phyloP scores from a whole-genome alignment of 1,140 invertebrate genomes.

The Achatina immaculata region DNA sequence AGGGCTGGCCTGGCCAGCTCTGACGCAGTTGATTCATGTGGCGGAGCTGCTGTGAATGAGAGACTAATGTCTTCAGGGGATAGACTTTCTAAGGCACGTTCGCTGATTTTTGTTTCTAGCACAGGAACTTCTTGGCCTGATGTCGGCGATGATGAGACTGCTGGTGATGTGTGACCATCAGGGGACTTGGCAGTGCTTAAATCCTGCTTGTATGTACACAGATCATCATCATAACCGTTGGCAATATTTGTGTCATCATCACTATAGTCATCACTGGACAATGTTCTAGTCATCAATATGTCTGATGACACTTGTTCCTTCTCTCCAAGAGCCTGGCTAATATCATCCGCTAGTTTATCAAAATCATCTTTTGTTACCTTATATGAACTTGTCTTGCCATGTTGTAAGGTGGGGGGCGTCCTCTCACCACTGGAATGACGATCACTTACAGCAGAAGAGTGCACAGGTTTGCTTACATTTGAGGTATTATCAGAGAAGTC shows the following conservation, averaged over 20 bases:
- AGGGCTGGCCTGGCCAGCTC: slow-evolving; percentile 46
- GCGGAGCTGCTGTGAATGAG: background rate
- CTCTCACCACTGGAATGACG: slow-evolving; percentile 4
- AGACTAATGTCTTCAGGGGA: slow-evolving; percentile 26
- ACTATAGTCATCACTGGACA: slow-evolving; percentile 53
- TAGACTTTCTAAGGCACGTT: slow-evolving; percentile 40
- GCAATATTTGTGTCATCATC: slow-evolving; percentile 60
- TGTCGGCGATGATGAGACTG: background rate
- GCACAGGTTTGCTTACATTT: background rate
- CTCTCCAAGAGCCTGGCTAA: slow-evolving; percentile 50
- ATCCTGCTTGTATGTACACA: slow-evolving; percentile 44
- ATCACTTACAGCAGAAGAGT: background rate
- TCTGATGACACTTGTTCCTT: slow-evolving; percentile 18
- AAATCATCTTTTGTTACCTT: slow-evolving; percentile 31
- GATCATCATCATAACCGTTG: slow-evolving; percentile 58
- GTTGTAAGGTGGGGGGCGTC: background rate
- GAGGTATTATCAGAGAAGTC: background rate
- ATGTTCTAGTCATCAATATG: slow-evolving; percentile 6
- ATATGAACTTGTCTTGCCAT: background rate
- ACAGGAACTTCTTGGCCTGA: background rate
- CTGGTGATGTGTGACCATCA: background rate
- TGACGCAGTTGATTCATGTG: slow-evolving; percentile 26
- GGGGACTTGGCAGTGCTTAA: background rate
- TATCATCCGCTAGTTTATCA: slow-evolving; percentile 43
- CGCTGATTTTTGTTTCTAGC: background rate